Evolutionary conservation across 2,888 invertebrate genomes (phyloP).

Genomic region (Epinotia demarniana): DNA sequence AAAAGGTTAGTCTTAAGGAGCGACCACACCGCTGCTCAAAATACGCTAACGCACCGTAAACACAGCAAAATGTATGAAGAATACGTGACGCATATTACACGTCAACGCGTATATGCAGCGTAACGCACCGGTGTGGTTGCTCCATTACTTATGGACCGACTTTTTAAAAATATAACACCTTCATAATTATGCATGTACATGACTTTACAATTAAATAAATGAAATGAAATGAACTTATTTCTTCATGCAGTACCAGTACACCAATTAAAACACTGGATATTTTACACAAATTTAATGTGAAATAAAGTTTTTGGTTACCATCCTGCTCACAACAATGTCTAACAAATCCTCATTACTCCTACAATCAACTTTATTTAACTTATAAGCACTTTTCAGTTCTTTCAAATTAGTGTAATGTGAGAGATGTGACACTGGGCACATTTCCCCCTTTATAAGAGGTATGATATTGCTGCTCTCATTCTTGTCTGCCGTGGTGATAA

Average conservation of each 20-base stretch:
- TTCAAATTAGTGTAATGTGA: constrained; percentile 74
- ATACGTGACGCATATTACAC: no score
- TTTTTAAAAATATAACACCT: no score
- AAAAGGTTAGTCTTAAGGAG: no score
- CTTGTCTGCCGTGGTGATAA: constrained; percentile 57
- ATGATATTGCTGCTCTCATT: constrained; percentile 68
- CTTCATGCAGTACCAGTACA: not conserved
- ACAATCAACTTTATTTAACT: constrained; percentile 81
- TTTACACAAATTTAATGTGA: constrained; percentile 58
- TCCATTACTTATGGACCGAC: no score
- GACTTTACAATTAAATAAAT: no score
- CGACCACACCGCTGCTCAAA: no score
- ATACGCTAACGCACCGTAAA: no score
- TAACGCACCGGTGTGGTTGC: no score
- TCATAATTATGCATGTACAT: no score
- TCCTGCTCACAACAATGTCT: constrained; percentile 87
- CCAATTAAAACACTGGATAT: constrained; percentile 9
- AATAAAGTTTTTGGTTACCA: constrained; percentile 87
- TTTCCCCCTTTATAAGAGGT: constrained; percentile 82
- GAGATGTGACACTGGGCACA: constrained; percentile 77
- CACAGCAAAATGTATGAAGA: no score
- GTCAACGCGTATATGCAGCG: no score
- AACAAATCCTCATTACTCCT: constrained; percentile 67
- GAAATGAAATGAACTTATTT: no score
- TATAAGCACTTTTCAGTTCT: constrained; percentile 85